Percentiles rank a stretch among this genome's conserved stretches.
Evolutionary conservation across 2,113 vertebrate genomes (phyloP).

Genomic region (Gymnorhina tibicen): DNA sequence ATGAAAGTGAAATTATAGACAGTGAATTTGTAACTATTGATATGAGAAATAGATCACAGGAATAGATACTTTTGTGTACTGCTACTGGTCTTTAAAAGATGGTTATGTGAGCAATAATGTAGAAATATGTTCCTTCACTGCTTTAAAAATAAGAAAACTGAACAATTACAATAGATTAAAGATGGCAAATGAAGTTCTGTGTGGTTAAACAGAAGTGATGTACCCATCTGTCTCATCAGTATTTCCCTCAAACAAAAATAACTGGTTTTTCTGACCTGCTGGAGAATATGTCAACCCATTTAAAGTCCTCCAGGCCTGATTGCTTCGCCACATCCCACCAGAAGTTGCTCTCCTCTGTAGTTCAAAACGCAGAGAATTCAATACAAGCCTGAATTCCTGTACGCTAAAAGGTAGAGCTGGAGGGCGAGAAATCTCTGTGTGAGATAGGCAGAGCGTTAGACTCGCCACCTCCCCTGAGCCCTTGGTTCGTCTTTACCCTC

Average conservation of each 20-base stretch:
- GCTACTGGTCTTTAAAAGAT: background rate
- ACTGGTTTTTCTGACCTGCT: slow-evolving; percentile 26
- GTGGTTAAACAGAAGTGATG: slow-evolving; percentile 23
- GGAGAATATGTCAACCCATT: slow-evolving; percentile 33
- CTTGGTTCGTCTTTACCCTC: slow-evolving; percentile 36
- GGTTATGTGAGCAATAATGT: background rate
- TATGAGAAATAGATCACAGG: background rate
- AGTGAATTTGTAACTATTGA: background rate
- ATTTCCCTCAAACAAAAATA: slow-evolving; percentile 50
- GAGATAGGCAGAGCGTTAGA: slow-evolving; percentile 52
- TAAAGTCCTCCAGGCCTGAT: slow-evolving; percentile 37
- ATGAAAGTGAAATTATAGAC: slow-evolving; percentile 12
- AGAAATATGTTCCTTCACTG: background rate
- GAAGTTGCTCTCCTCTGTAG: slow-evolving; percentile 8
- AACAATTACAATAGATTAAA: slow-evolving; percentile 10
- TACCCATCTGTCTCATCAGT: slow-evolving; percentile 33
- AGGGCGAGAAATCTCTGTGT: slow-evolving; percentile 8
- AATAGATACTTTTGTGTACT: background rate
- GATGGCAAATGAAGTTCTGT: slow-evolving; percentile 34
- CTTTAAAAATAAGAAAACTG: background rate
- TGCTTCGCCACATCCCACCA: background rate
- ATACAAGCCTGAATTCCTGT: slow-evolving; percentile 17
- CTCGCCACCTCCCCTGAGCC: slow-evolving; percentile 45
- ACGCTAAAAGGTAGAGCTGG: slow-evolving; percentile 35
- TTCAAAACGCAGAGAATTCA: slow-evolving; percentile 12